Evolutionary conservation across 1,140 invertebrate genomes (phyloP), one percentile per base, ranked within the genome.

Genomic region (Penaeus indicus): DNA sequence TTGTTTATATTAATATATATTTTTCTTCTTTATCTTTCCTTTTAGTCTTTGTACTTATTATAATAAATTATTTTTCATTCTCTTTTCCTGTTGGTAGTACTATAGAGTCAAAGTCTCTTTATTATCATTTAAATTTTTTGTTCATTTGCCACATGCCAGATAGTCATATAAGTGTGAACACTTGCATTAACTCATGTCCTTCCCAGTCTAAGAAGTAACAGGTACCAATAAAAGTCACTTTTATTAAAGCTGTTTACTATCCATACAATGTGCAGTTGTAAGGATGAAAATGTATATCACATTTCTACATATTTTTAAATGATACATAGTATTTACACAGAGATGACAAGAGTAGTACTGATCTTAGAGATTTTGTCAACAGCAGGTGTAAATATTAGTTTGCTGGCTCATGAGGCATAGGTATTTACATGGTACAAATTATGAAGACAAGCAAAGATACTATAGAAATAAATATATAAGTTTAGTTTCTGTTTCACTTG

Each of bases 241-340:
- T 75, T 83, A 78, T 88, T 88, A 84, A 88, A 88, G 86, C 86
- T 84, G 81, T 77, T 84, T 84, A 88, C 84, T 72, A 78, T 67
- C 69, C 86, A 67, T 84, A 88, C 81, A 88, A 62, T 77, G 32
- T 82, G 86, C 80, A 88, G 84, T 42, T 75, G 81, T 38, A 84
- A 63, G 82, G 69, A 84, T 83, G 47, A 47, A 78, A 61, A 79
- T 64, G 27, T 84, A 88, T 88, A 69, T 54, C 77, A 84, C 86
- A 88, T 88, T 63, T 84, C 80, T 88, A 77, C 69, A 64, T 64
- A 22, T 25, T 83, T 60, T 83, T 62, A 78, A 60, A 77, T 88
- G 61, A 77, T 88, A 88, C 81, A 88, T 62, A 79, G 38, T 79
- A 84, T 88, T 42, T 88, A 88, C 61, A 88, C 27, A 21, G 22